A percentile compares a stretch with the other conserved stretches of the same genome.
Evolutionary conservation across 1,140 invertebrate species (phyloP).

Genomic region (Ostrea denselamellosa): DNA sequence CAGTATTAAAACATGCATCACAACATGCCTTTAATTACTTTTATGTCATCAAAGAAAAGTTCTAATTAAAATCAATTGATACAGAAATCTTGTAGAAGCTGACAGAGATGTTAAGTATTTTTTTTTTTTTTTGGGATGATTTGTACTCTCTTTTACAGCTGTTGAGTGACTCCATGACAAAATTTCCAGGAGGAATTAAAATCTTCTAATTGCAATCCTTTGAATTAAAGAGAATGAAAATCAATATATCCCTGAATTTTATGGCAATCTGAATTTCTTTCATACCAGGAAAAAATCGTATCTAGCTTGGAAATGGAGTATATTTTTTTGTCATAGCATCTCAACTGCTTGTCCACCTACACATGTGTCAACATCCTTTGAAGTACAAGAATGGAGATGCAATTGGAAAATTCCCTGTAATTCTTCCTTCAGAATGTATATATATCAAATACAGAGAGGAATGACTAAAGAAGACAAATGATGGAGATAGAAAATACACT

Average conservation of each 20-base stretch:
- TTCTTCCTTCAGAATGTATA: background rate
- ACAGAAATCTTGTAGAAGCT: background rate
- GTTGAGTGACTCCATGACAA: background rate
- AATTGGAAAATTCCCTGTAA: background rate
- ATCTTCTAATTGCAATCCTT: constrained; percentile 3
- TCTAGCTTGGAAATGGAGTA: too few relatives aligned
- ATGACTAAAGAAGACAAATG: background rate
- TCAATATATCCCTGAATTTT: background rate
- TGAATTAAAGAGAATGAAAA: constrained; percentile 13
- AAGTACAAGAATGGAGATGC: background rate
- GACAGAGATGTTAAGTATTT: background rate
- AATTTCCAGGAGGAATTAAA: background rate
- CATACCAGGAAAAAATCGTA: background rate
- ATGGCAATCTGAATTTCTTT: background rate
- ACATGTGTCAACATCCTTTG: too few relatives aligned
- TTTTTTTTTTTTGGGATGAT: too few relatives aligned
- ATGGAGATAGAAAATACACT: background rate
- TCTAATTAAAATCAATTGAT: background rate
- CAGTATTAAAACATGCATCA: background rate
- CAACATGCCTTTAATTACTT: constrained; percentile 4
- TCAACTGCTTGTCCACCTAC: too few relatives aligned
- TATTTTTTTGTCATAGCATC: too few relatives aligned
- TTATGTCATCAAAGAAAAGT: background rate
- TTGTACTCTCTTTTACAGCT: background rate
- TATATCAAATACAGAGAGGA: background rate